Evolutionary conservation across 2,888 invertebrate genomes (phyloP).

Genomic region (Scaptomyza parva): DNA sequence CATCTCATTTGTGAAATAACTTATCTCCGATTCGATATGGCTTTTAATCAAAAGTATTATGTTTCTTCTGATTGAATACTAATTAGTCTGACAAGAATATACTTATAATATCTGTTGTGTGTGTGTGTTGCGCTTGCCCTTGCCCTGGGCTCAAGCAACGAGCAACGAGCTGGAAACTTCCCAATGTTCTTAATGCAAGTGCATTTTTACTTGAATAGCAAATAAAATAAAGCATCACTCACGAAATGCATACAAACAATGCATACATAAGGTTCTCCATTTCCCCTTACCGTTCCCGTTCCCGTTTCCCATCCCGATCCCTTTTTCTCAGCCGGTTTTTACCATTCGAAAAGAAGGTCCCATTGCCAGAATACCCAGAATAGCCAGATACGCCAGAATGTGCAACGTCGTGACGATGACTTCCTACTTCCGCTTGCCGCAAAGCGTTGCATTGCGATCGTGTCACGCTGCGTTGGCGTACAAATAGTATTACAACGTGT

Average conservation of each 20-base stretch:
- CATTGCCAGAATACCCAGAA: constrained; percentile 47
- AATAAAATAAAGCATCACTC: constrained; percentile 17
- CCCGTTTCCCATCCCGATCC: background rate
- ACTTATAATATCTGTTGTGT: too few species aligned
- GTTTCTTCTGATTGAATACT: background rate
- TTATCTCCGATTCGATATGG: too few species aligned
- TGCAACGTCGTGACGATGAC: constrained; percentile 55
- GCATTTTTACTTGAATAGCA: constrained; percentile 18
- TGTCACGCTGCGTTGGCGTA: constrained; percentile 64
- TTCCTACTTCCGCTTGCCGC: constrained; percentile 63
- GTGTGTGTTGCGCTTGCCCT: background rate
- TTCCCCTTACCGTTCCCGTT: background rate
- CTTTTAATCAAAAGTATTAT: too few species aligned
- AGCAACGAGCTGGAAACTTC: constrained; percentile 34
- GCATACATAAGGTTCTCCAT: constrained; percentile 37
- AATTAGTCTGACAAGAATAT: background rate
- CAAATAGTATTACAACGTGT: constrained; percentile 23
- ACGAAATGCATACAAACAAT: constrained; percentile 37
- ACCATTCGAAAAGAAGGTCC: constrained; percentile 29
- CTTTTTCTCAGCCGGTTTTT: background rate
- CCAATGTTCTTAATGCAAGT: constrained; percentile 21
- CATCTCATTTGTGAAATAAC: constrained; percentile 26
- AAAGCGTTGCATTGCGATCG: constrained; percentile 48
- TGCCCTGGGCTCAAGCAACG: constrained; percentile 3
- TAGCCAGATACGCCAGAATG: too few species aligned